Conservation (phyloP, 2,113 vertebrate species). For the Martes martes region DNA sequence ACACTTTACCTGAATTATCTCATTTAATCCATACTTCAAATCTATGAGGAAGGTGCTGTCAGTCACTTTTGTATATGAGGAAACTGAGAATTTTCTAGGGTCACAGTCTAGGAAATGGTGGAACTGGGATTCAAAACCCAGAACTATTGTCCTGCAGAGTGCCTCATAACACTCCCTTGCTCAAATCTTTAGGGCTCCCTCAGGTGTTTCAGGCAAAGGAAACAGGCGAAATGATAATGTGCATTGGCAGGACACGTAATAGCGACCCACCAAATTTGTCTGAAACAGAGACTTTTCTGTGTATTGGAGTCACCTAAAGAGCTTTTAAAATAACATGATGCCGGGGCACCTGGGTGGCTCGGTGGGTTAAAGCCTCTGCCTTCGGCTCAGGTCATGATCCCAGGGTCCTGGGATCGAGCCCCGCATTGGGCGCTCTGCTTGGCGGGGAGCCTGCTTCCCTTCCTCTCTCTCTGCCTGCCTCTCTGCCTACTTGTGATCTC, state of each 20-base stretch:
- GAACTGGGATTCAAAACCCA: conserved; percentile 3
- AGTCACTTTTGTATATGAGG: neutral
- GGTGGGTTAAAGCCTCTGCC: no score
- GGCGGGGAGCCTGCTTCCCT: no score
- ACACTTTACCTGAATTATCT: neutral
- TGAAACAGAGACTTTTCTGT: neutral
- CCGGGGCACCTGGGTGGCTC: neutral
- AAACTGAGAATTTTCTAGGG: conserved; percentile 24
- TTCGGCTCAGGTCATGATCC: no score
- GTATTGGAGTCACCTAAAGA: neutral
- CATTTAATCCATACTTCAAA: neutral
- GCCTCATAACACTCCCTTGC: neutral
- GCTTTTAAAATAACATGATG: conserved; percentile 39
- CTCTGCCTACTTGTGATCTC: no score
- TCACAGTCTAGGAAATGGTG: neutral
- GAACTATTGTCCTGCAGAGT: neutral
- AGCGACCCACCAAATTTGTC: neutral
- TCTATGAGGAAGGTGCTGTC: neutral
- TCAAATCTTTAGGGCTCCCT: neutral
- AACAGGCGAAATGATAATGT: neutral
- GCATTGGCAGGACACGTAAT: neutral
- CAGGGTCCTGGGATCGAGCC: no score
- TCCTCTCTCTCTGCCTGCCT: no score
- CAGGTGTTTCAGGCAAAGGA: conserved; percentile 20
- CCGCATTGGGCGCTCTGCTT: no score